Conservation (phyloP, 2,797 vertebrate genomes). For the Anguilla megastoma region DNA sequence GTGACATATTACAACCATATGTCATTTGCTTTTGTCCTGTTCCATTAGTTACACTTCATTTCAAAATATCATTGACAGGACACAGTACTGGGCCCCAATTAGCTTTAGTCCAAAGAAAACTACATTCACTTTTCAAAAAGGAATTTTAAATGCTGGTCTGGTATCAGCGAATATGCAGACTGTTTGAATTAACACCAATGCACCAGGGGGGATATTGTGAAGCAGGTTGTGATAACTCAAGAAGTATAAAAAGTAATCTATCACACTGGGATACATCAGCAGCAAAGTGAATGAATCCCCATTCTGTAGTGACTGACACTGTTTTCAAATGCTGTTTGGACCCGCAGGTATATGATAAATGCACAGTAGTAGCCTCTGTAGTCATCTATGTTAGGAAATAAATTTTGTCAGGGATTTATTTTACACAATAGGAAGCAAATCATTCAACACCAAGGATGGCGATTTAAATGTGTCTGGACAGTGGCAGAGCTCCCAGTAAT, state of each 20-base stretch:
- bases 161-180: neutral
- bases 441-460: conserved; percentile 17
- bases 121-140: neutral
- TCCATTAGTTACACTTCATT: too few species aligned
- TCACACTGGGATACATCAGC: neutral
- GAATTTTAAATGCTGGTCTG: neutral
- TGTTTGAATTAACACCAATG: neutral
- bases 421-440: conserved; percentile 26
- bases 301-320: neutral
- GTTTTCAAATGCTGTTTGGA: neutral
- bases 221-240: conserved; percentile 12
- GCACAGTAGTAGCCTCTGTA: conserved; percentile 23
- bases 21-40: too few species aligned
- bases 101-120: neutral
- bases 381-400: conserved; percentile 18
- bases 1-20: neutral
- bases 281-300: conserved; percentile 6
- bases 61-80: neutral
- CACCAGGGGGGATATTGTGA: neutral
- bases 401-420: conserved; percentile 15
- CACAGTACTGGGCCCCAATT: neutral
- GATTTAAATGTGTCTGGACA: neutral
- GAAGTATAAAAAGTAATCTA: neutral
- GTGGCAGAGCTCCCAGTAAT: neutral
- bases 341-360: neutral